Conservation (phyloP, 2,888 invertebrate genomes). For the Herminia tarsipennalis region DNA sequence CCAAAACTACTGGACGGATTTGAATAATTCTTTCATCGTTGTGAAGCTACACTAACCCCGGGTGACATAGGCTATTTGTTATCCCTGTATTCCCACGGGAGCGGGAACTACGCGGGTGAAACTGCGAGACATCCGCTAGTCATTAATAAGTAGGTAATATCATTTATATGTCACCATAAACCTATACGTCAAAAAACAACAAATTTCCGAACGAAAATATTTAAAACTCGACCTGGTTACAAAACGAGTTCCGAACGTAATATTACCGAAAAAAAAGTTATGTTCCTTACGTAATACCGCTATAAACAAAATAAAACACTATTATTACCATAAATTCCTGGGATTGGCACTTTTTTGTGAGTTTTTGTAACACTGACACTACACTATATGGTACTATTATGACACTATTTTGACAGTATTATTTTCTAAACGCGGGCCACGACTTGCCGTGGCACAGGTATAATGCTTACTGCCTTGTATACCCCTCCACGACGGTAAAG, state of each 20-base stretch:
- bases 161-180: constrained; percentile 11
- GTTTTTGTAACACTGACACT: constrained; percentile 17
- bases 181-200: constrained; percentile 9
- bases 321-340: constrained; percentile 26
- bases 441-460: constrained; percentile 22
- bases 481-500: constrained; percentile 33
- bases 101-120: too few species aligned
- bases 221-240: constrained; percentile 31
- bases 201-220: constrained; percentile 16
- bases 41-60: too few species aligned
- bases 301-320: constrained; percentile 5
- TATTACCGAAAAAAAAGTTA: constrained; percentile 32
- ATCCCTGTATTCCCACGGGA: too few species aligned
- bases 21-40: too few species aligned
- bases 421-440: constrained; percentile 20
- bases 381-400: constrained; percentile 19
- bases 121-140: too few species aligned
- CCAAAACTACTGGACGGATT: too few species aligned
- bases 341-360: constrained; percentile 11
- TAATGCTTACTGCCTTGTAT: constrained; percentile 24
- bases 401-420: constrained; percentile 20
- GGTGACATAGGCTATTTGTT: too few species aligned
- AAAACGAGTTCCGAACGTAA: constrained; percentile 35
- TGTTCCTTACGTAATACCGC: constrained; percentile 20
- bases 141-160: too few species aligned